A percentile compares a stretch with the other conserved stretches of the same genome.
Evolutionary conservation across 1,140 invertebrate genomes (phyloP).

Genomic region (Drosophila bocqueti): DNA sequence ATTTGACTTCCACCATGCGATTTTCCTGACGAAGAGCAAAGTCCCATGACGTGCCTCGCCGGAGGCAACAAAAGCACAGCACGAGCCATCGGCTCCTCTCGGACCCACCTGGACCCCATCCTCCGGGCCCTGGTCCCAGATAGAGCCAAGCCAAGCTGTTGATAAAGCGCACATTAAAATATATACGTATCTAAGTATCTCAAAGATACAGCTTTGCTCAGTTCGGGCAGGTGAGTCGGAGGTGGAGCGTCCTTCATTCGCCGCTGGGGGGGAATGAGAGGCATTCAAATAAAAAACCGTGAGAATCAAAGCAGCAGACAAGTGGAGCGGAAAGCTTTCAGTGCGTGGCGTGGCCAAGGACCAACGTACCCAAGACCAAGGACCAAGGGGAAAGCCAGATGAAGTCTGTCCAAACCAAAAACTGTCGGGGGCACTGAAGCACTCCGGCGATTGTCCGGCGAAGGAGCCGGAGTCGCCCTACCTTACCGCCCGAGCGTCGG

Average conservation of each 20-base stretch:
- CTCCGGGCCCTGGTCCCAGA: conserved; percentile 31
- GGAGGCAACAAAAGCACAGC: conserved; percentile 64
- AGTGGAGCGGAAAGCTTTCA: conserved; percentile 80
- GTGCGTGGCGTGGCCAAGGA: conserved; percentile 49
- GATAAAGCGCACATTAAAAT: conserved; percentile 82
- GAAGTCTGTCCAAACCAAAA: conserved; percentile 52
- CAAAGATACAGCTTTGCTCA: conserved; percentile 53
- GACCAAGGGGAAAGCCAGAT: conserved; percentile 17
- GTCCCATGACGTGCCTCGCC: conserved; percentile 52
- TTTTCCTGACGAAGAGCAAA: conserved; percentile 48
- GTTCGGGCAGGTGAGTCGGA: conserved; percentile 31
- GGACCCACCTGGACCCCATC: conserved; percentile 6
- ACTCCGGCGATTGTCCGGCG: conserved; percentile 62
- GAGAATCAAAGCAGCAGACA: conserved; percentile 79
- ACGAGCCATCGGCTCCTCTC: conserved; percentile 6
- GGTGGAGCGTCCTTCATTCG: conserved; percentile 39
- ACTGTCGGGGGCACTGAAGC: conserved; percentile 42
- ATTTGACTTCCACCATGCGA: conserved; percentile 53
- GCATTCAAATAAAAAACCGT: conserved; percentile 81
- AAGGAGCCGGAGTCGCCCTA: conserved; percentile 1
- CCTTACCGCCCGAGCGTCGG: background rate
- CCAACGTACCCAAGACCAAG: conserved; percentile 17
- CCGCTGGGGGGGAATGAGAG: conserved; percentile 3
- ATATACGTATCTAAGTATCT: conserved; percentile 80
- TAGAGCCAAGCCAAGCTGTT: conserved; percentile 71